Percentiles rank a stretch among this genome's conserved stretches.
Evolutionary conservation across 2,888 invertebrate species (phyloP).

Genomic region (Rotaria magnacalcarata): DNA sequence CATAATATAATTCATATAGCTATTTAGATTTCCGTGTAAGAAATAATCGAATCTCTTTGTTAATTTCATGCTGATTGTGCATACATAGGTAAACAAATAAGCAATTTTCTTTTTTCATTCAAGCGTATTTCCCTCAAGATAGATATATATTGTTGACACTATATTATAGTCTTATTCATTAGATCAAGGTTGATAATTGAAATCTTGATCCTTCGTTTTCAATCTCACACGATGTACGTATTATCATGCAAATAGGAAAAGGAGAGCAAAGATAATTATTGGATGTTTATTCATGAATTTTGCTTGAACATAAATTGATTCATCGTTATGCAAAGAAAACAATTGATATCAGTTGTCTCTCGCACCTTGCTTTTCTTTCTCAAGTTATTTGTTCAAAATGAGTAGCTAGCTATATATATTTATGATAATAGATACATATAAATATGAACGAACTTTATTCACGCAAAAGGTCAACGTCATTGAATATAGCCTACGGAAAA

Average conservation of each 20-base stretch:
- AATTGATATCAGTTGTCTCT: constrained; percentile 1
- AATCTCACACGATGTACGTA: background rate
- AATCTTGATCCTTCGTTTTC: background rate
- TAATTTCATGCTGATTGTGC: background rate
- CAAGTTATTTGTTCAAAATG: background rate
- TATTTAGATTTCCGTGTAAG: no score
- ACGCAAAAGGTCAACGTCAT: background rate
- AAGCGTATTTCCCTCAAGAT: background rate
- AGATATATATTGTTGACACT: background rate
- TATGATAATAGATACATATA: background rate
- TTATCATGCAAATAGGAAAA: constrained; percentile 26
- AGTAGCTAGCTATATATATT: no score
- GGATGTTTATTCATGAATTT: background rate
- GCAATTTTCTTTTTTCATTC: background rate
- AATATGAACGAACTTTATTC: background rate
- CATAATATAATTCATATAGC: no score
- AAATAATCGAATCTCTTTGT: no score
- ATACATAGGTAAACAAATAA: background rate
- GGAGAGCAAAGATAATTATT: background rate
- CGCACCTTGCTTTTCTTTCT: background rate
- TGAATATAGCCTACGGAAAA: background rate
- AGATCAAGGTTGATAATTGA: constrained; percentile 16
- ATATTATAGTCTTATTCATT: constrained; percentile 12
- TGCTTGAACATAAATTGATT: background rate
- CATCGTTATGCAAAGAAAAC: constrained; percentile 14